Evolutionary conservation across 2,888 invertebrate species (phyloP).

Genomic region (Leptura quadrifasciata): DNA sequence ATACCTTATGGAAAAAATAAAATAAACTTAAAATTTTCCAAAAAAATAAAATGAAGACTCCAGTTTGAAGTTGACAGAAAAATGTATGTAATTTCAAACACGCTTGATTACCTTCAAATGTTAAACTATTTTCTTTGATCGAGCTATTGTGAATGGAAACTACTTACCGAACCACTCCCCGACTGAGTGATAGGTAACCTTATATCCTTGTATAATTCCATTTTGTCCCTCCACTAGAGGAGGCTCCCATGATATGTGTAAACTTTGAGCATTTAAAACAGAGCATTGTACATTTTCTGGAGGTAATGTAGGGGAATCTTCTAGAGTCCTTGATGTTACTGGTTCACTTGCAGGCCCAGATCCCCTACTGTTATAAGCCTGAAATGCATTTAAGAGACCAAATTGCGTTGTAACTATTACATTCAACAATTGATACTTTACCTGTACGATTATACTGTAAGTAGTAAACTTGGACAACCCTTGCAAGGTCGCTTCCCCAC

Average conservation of each 20-base stretch:
- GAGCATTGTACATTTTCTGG: slow-evolving; percentile 89
- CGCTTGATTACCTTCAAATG: too few species aligned
- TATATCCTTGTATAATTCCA: slow-evolving; percentile 89
- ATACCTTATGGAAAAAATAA: too few species aligned
- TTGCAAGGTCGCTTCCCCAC: slow-evolving; percentile 81
- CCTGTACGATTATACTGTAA: slow-evolving; percentile 89
- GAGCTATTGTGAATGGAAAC: not conserved
- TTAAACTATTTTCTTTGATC: not conserved
- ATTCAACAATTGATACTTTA: slow-evolving; percentile 49
- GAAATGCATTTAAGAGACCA: slow-evolving; percentile 72
- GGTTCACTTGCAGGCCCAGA: slow-evolving; percentile 90
- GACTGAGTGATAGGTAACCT: slow-evolving; percentile 86
- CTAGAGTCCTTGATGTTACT: slow-evolving; percentile 86
- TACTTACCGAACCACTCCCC: slow-evolving; percentile 87
- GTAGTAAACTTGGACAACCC: slow-evolving; percentile 87
- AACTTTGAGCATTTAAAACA: slow-evolving; percentile 88
- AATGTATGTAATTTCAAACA: too few species aligned
- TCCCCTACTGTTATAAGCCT: slow-evolving; percentile 91
- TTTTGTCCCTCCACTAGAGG: slow-evolving; percentile 88
- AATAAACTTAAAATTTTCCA: too few species aligned
- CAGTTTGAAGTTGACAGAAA: too few species aligned
- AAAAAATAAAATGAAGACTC: too few species aligned
- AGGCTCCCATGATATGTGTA: slow-evolving; percentile 90
- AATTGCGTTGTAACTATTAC: not conserved
- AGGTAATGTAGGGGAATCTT: slow-evolving; percentile 91